Evolutionary conservation across 2,797 vertebrate species (phyloP).

Genomic region (Manis pentadactyla): DNA sequence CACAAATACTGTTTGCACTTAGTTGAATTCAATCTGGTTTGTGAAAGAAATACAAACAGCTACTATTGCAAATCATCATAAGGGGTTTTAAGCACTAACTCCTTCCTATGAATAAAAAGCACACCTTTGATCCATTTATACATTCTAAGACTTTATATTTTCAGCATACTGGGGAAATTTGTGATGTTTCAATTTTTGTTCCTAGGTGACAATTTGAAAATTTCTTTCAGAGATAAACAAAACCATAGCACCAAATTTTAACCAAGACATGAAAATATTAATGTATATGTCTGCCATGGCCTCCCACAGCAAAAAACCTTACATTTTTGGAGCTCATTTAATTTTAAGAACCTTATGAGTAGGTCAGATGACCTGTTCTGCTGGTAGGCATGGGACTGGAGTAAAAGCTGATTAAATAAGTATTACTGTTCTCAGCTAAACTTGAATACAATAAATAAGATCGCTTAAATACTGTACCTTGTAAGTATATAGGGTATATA

Average conservation of each 20-base stretch:
- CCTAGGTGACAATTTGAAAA: neutral
- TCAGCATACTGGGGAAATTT: constrained; percentile 14
- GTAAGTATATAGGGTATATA: neutral
- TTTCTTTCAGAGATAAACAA: constrained; percentile 37
- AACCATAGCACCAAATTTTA: constrained; percentile 8
- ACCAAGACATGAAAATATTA: neutral
- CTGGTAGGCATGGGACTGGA: neutral
- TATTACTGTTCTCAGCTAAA: neutral
- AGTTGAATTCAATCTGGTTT: neutral
- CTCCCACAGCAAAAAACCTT: constrained; percentile 11
- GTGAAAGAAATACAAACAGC: neutral
- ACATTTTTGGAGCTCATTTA: constrained; percentile 17
- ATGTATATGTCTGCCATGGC: neutral
- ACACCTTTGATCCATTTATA: neutral
- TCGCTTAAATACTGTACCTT: neutral
- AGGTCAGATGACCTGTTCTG: constrained; percentile 12
- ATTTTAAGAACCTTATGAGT: neutral
- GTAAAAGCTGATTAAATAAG: neutral
- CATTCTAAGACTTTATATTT: neutral
- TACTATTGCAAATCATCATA: neutral
- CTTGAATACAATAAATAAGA: constrained; percentile 6
- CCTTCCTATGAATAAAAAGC: neutral
- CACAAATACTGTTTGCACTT: neutral
- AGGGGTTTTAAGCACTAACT: neutral
- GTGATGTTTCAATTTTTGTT: constrained; percentile 9